A percentile compares a stretch with the other conserved stretches of the same genome.
Evolutionary conservation across 2,888 invertebrate genomes (phyloP).

Genomic region (Hydrotaea diabolus): DNA sequence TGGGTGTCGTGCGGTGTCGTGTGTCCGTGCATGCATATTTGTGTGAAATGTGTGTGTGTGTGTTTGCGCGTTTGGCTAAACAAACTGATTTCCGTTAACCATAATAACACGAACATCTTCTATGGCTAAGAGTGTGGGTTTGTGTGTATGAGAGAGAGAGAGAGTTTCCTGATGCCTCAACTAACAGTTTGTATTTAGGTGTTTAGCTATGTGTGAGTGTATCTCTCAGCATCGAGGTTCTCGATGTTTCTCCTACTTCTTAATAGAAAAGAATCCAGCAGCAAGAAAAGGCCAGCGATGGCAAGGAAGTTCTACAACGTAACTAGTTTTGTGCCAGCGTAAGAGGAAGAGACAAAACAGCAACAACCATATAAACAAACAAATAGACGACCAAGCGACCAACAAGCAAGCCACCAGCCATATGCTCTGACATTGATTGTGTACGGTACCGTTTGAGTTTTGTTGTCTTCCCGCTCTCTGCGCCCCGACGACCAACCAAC

Average conservation of each 20-base stretch:
- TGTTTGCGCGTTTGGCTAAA: background rate
- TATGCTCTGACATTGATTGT: slow-evolving; percentile 36
- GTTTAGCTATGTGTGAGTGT: background rate
- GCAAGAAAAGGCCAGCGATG: slow-evolving; percentile 10
- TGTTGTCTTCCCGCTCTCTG: background rate
- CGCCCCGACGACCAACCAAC: no score
- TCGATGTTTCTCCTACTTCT: background rate
- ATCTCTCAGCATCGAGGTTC: slow-evolving; percentile 12
- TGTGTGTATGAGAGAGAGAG: background rate
- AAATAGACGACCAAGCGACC: background rate
- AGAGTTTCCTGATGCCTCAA: slow-evolving; percentile 6
- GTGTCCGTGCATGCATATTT: no score
- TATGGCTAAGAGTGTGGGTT: background rate
- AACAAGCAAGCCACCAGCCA: background rate
- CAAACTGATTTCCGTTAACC: slow-evolving; percentile 40
- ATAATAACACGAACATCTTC: slow-evolving; percentile 17
- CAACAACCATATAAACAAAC: background rate
- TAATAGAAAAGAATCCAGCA: background rate
- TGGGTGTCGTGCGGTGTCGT: slow-evolving; percentile 2
- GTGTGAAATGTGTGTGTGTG: background rate
- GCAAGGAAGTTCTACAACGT: background rate
- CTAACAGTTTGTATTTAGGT: slow-evolving; percentile 17
- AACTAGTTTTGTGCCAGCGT: slow-evolving; percentile 9
- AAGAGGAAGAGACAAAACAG: background rate
- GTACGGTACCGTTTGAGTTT: slow-evolving; percentile 13